Evolutionary conservation across 2,113 vertebrate genomes (phyloP).

Genomic region (Microcebus lehilahytsara): DNA sequence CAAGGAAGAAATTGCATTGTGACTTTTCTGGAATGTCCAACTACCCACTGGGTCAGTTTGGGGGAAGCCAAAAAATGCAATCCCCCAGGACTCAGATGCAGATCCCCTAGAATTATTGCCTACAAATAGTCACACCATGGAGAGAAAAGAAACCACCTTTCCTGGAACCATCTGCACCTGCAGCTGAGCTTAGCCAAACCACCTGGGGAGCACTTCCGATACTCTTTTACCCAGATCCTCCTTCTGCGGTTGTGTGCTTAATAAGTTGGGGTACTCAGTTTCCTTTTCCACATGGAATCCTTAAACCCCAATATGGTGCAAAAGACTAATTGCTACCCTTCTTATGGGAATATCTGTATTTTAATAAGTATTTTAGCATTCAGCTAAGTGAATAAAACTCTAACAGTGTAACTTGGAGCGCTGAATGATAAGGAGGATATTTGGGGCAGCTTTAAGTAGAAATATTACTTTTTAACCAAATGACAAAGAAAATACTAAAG

Average conservation of each 20-base stretch:
- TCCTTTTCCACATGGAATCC: background rate
- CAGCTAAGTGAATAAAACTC: constrained; percentile 4
- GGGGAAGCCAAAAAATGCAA: background rate
- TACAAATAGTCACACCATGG: background rate
- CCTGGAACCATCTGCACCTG: background rate
- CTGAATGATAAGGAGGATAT: background rate
- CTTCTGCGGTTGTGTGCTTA: background rate
- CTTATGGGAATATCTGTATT: background rate
- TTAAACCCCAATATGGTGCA: background rate
- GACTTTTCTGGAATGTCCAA: constrained; percentile 27
- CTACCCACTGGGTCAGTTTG: background rate
- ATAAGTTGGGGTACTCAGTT: background rate
- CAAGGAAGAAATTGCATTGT: background rate
- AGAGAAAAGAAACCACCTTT: background rate
- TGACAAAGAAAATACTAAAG: background rate
- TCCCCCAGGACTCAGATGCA: background rate
- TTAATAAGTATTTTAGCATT: constrained; percentile 24
- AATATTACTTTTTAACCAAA: constrained; percentile 20
- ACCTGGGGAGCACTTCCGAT: background rate
- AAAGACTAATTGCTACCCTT: constrained; percentile 20
- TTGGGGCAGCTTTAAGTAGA: background rate
- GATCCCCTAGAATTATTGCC: background rate
- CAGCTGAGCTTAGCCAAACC: background rate
- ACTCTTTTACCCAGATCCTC: background rate
- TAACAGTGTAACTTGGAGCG: background rate